Base-by-base conservation (phyloP, 2,113 vertebrate species). In the Macrotis lagotis region DNA sequence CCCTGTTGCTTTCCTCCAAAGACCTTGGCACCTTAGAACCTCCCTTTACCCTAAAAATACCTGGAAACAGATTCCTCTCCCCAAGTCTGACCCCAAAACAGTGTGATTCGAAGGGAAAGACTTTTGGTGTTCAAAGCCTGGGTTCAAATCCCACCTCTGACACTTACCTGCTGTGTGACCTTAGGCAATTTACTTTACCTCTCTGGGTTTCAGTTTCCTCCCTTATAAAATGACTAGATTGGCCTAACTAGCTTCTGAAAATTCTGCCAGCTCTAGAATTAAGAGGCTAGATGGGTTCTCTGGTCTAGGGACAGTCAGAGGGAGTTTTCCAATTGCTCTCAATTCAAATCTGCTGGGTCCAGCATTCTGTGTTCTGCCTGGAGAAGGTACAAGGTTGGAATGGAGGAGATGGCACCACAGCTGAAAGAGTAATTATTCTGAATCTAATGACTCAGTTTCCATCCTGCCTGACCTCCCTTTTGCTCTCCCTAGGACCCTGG, bases 11-110 rank as follows among this genome's bases (percentile, higher is more conserved):
- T 31, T 0, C 0, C 92, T 26, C 19, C 74, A 90, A 91, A 91
- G 51, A 53, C 51, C 66, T 47, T 16, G 2, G 0, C 0, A 55
- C n/a, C n/a, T 0, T 44, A 55, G 55, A 31, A 11, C 3, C 48
- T 53, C 89, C 26, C 52, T 22, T 37, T 50, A 91, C 91, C 66
- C 48, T 53, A 90, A 94, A 50, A 31, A 49, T n/a, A 52, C 52
- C 66, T 83, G 37, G n/a, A 90, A 90, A n/a, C 49, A 90, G 55
- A 50, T 12, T 16, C 31, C 16, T 8, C 28, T 5, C 16, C 24
- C 52, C 52, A 53, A 83, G 16, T 19, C 2, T 83, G 19, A 19
- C 19, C 44, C 37, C 8, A 83, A 83, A 7, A n/a, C n/a, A 83
- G 19, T 44, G 66, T 83, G n/a, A 19, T 83, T 24, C 19, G 44